phyloP scores from a whole-genome alignment of 2,113 vertebrate species.

The Petaurus breviceps region DNA sequence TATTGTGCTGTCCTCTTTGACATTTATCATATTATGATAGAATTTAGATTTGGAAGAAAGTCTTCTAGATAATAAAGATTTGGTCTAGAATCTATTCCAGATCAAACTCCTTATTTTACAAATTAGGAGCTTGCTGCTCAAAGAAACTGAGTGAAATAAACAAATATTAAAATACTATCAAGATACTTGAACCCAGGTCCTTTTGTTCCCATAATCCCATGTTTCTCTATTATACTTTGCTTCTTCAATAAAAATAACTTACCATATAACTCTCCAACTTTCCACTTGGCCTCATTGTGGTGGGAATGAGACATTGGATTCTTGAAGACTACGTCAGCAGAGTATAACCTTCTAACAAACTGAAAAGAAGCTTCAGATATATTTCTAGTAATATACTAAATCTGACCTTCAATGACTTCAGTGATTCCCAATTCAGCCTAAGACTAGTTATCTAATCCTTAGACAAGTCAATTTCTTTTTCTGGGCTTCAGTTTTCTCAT shows the following conservation, averaged over 20 bases:
- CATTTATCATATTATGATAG: no score
- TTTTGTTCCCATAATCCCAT: background rate
- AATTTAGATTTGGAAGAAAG: no score
- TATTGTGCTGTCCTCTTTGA: no score
- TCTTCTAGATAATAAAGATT: no score
- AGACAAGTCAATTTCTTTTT: background rate
- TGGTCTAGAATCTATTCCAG: no score
- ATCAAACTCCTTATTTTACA: no score
- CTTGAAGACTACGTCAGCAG: background rate
- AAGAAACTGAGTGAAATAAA: no score
- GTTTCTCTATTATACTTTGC: background rate
- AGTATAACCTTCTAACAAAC: background rate
- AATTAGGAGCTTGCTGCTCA: no score
- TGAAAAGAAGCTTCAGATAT: background rate
- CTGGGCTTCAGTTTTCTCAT: background rate
- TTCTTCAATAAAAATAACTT: background rate
- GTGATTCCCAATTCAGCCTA: background rate
- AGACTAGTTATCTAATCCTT: background rate
- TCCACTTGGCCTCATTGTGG: background rate
- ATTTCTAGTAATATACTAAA: background rate
- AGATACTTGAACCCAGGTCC: no score
- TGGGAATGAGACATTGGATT: background rate
- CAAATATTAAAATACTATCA: no score
- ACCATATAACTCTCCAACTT: background rate
- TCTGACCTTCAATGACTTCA: background rate